Conservation (phyloP, 2,113 vertebrate species). For the Petrocephalus microphthalmus region DNA sequence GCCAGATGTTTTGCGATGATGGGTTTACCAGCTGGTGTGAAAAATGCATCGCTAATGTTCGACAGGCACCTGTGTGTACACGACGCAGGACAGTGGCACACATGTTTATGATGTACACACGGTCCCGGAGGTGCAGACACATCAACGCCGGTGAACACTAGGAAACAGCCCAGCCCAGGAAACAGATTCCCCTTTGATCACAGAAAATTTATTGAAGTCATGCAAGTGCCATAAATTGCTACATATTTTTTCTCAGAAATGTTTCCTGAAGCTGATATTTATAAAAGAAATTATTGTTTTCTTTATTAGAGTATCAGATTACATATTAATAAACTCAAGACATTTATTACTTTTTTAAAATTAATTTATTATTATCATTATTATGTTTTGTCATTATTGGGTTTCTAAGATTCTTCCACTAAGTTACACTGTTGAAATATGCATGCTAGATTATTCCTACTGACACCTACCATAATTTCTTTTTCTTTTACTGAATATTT, state of each 20-base stretch:
- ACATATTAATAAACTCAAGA: not conserved
- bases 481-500: not conserved
- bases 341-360: not conserved
- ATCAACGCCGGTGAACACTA: not conserved
- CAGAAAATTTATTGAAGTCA: not conserved
- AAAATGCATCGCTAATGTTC: constrained; percentile 48
- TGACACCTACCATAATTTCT: not conserved
- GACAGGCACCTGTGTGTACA: constrained; percentile 26
- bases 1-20: constrained; percentile 49
- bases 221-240: not conserved
- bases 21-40: constrained; percentile 42
- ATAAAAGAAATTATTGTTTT: not conserved
- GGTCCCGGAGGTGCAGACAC: not conserved
- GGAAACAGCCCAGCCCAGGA: not conserved
- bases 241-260: not conserved
- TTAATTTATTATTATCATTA: no score
- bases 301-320: not conserved
- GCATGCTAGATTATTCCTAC: not conserved
- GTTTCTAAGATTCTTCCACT: not conserved
- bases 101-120: not conserved
- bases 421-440: not conserved
- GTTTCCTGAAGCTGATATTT: not conserved
- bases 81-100: not conserved
- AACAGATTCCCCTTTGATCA: not conserved
- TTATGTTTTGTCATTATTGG: not conserved